Percentiles rank a stretch among this genome's conserved stretches.
These are phyloP conservation scores for Umimayanthus kanabou DNA, from an alignment of 92 coral and sea anemone species.

Conservation along the genomic window DNA sequence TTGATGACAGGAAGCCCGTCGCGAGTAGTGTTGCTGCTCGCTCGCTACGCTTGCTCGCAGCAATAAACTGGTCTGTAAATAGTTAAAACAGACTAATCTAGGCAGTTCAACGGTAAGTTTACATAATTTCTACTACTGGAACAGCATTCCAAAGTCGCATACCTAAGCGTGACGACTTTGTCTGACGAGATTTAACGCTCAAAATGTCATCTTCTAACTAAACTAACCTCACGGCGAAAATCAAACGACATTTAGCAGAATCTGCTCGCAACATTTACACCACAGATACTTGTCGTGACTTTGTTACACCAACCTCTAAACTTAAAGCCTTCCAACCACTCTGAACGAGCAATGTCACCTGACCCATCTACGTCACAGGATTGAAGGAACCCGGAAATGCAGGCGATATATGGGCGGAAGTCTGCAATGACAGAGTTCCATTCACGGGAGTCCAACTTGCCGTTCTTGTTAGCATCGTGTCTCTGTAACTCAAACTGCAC, in stretches of 20 bases:
- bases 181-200: neutral
- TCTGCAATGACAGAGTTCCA: constrained; percentile 10
- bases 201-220: neutral
- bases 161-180: too few species aligned
- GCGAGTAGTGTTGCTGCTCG: too few species aligned
- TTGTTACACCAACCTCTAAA: neutral
- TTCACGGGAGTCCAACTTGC: constrained; percentile 2
- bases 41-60: too few species aligned
- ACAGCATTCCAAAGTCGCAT: too few species aligned
- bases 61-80: too few species aligned
- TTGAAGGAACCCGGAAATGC: constrained; percentile 31
- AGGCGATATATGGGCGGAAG: neutral
- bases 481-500: constrained; percentile 15
- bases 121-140: too few species aligned
- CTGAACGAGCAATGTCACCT: constrained; percentile 18
- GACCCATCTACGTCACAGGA: constrained; percentile 43
- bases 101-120: too few species aligned
- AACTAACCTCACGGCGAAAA: too few species aligned
- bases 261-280: neutral
- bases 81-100: too few species aligned
- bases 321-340: constrained; percentile 32
- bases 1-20: too few species aligned
- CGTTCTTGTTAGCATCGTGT: constrained; percentile 21
- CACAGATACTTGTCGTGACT: neutral
- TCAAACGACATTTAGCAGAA: neutral